Evolutionary conservation across 2,888 invertebrate species (phyloP).

Genomic region (Cremastinae sp.): DNA sequence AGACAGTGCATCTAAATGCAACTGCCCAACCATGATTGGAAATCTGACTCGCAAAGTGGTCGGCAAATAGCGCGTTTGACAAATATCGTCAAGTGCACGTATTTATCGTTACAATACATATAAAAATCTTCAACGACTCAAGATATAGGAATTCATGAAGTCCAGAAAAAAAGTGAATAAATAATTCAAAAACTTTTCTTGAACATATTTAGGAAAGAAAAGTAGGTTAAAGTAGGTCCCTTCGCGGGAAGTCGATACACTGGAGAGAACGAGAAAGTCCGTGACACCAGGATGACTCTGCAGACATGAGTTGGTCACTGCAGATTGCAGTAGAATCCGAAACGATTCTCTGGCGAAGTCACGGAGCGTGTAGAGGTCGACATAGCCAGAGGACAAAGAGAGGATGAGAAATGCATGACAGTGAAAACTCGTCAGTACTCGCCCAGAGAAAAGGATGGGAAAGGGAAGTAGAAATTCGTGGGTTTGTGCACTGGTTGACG

Average conservation of each 20-base stretch:
- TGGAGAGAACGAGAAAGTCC: slow-evolving; percentile 18
- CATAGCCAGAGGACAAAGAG: slow-evolving; percentile 11
- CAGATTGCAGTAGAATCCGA: slow-evolving; percentile 17
- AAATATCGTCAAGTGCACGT: no score
- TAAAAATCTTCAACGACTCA: no score
- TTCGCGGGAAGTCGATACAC: background rate
- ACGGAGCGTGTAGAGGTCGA: slow-evolving; percentile 8
- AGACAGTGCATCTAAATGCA: no score
- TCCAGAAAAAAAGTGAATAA: no score
- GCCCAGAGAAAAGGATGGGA: slow-evolving; percentile 9
- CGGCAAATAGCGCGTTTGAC: no score
- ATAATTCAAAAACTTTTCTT: no score
- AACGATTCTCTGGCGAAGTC: slow-evolving; percentile 37
- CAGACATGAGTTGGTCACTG: background rate
- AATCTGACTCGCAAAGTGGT: no score
- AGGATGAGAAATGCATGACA: slow-evolving; percentile 52
- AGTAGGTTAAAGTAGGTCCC: slow-evolving; percentile 4
- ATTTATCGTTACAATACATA: no score
- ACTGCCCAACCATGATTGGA: no score
- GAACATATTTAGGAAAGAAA: slow-evolving; percentile 33
- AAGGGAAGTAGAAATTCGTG: slow-evolving; percentile 49
- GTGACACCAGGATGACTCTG: slow-evolving; percentile 10
- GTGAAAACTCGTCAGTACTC: slow-evolving; percentile 46
- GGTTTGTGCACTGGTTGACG: slow-evolving; percentile 56
- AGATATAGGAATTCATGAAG: no score